Conservation (phyloP, 2,888 invertebrate species). For the Hybos culiciformis region DNA sequence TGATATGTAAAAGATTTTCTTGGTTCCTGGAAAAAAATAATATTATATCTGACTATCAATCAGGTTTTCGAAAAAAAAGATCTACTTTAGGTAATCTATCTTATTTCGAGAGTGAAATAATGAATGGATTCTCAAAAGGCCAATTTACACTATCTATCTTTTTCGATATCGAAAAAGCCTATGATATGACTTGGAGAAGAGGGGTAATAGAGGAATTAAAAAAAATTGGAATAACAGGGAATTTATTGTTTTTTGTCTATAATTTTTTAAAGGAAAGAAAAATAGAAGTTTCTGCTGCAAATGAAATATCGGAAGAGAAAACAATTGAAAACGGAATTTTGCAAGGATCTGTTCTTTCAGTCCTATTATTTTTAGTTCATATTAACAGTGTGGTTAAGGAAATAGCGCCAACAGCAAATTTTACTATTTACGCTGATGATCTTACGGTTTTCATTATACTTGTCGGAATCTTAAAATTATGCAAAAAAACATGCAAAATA, state of each 20-base stretch:
- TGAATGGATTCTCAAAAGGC: background rate
- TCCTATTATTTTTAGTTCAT: background rate
- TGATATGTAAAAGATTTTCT: background rate
- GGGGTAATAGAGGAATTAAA: background rate
- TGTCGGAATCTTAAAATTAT: background rate
- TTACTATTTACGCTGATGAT: background rate
- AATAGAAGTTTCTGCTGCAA: background rate
- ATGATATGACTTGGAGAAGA: background rate
- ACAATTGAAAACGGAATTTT: background rate
- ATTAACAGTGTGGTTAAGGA: background rate
- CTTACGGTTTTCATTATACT: background rate
- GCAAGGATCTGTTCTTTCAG: background rate
- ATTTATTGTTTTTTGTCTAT: background rate
- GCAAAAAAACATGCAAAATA: background rate
- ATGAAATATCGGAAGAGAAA: background rate
- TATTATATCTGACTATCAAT: background rate
- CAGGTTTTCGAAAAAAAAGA: background rate
- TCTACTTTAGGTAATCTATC: background rate
- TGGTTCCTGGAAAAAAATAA: background rate
- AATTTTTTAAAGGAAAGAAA: background rate
- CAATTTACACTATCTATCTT: background rate
- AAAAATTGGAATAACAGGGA: background rate
- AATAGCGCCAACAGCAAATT: background rate
- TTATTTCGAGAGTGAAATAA: background rate
- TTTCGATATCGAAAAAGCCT: constrained; percentile 2